Conservation (phyloP, 2,797 vertebrate genomes). For the Sebastes ruberrimus region DNA sequence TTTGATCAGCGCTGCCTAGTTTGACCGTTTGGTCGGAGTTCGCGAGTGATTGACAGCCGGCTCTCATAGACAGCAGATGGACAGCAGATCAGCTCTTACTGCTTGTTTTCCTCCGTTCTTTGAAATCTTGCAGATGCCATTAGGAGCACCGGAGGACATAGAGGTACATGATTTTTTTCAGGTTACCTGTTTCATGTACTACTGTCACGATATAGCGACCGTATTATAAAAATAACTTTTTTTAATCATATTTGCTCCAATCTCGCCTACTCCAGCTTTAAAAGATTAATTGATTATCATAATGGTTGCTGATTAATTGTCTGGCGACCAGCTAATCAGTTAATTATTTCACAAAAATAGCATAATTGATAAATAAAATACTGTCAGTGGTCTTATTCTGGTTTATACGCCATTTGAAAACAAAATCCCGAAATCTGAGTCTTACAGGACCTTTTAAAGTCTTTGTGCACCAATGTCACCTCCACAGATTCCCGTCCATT, state of each 20-base stretch:
- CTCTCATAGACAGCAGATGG: accelerated
- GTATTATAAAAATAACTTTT: accelerated
- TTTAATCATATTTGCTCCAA: too few species aligned
- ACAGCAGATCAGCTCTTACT: too few species aligned
- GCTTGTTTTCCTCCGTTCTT: too few species aligned
- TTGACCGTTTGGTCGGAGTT: too few species aligned
- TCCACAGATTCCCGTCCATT: not conserved
- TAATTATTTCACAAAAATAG: not conserved
- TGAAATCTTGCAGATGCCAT: accelerated
- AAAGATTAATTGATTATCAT: too few species aligned
- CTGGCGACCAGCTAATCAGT: not conserved
- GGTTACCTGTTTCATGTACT: too few species aligned
- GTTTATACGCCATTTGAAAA: not conserved
- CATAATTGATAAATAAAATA: not conserved
- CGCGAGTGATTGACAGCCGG: too few species aligned
- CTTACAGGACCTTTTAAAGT: not conserved
- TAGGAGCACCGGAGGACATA: too few species aligned
- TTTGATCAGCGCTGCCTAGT: too few species aligned
- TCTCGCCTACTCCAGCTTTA: too few species aligned
- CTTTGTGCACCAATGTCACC: not conserved
- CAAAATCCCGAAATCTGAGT: not conserved
- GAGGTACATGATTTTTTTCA: too few species aligned
- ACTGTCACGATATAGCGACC: too few species aligned
- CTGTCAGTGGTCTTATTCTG: not conserved
- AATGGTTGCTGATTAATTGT: not conserved